These are phyloP conservation scores for Colletes latitarsis DNA, from an alignment of 1,140 invertebrate species.

Conservation along the genomic window DNA sequence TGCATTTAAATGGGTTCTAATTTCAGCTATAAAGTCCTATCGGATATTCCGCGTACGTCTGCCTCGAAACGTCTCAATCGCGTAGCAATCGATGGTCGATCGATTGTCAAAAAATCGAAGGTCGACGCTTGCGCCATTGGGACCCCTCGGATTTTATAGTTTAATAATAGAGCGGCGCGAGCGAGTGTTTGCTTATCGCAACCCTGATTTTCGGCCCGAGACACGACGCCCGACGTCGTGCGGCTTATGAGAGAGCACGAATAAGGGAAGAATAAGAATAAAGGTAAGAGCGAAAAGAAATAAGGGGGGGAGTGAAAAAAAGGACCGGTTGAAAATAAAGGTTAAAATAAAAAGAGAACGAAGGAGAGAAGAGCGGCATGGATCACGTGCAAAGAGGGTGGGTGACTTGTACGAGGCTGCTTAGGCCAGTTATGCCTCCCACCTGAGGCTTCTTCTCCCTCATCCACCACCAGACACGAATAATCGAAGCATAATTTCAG, in stretches of 20 bases:
- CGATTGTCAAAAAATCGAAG: conserved; percentile 20
- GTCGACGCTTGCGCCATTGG: conserved; percentile 57
- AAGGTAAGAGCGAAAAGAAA: conserved; percentile 32
- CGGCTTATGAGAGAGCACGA: conserved; percentile 31
- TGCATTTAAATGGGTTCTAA: not conserved
- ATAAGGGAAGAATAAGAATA: conserved; percentile 20
- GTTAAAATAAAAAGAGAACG: conserved; percentile 36
- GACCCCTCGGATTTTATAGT: conserved; percentile 63
- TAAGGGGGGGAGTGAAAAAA: conserved; percentile 1
- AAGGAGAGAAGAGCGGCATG: conserved; percentile 28
- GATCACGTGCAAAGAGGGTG: conserved; percentile 33
- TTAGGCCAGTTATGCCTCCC: conserved; percentile 39
- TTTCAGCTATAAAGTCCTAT: not conserved
- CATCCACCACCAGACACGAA: conserved; percentile 52
- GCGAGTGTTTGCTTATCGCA: conserved; percentile 70
- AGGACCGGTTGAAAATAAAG: conserved; percentile 5
- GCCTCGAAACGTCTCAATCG: conserved; percentile 29
- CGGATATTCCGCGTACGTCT: conserved; percentile 1
- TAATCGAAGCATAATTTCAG: conserved; percentile 67
- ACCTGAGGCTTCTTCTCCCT: conserved; percentile 33
- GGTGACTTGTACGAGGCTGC: conserved; percentile 40
- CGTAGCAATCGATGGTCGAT: not conserved
- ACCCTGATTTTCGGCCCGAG: conserved; percentile 59
- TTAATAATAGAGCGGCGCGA: conserved; percentile 71
- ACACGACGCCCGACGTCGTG: conserved; percentile 49